These are phyloP conservation scores for Paramormyrops kingsleyae DNA, from an alignment of 2,113 vertebrate genomes.

Conservation along the genomic window DNA sequence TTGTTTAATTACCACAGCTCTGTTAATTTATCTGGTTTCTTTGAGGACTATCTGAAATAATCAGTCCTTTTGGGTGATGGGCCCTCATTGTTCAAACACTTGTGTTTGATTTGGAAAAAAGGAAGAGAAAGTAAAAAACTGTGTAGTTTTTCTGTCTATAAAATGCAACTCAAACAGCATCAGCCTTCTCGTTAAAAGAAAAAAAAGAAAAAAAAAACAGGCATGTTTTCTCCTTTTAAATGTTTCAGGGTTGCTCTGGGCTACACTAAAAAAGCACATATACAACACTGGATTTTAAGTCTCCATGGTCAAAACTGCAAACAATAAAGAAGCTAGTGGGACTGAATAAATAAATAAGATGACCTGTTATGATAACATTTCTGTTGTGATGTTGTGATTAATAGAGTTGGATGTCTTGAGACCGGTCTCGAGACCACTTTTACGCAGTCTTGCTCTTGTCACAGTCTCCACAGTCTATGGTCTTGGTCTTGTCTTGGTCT, in stretches of 20 bases:
- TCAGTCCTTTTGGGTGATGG: neutral
- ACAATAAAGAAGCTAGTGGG: neutral
- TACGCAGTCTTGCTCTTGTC: too few relatives aligned
- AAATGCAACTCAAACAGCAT: neutral
- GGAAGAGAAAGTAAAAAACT: neutral
- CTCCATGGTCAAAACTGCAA: conserved; percentile 4
- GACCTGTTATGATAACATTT: neutral
- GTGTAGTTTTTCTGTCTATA: neutral
- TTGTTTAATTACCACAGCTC: neutral
- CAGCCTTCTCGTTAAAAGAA: neutral
- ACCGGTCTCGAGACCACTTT: too few relatives aligned
- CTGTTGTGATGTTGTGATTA: neutral
- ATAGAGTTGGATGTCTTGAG: neutral
- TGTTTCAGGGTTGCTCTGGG: neutral
- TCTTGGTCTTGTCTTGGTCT: too few relatives aligned
- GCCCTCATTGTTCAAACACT: neutral
- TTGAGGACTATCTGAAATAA: neutral
- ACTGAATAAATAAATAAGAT: neutral
- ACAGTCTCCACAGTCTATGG: too few relatives aligned
- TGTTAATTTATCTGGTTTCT: neutral
- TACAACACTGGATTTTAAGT: neutral
- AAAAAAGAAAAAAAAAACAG: neutral
- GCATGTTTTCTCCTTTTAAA: neutral
- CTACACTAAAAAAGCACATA: neutral
- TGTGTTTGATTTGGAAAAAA: neutral